A percentile compares a stretch with the other conserved stretches of the same genome.
Evolutionary conservation across 2,113 vertebrate genomes (phyloP).

Genomic region (Ibidorhyncha struthersii): DNA sequence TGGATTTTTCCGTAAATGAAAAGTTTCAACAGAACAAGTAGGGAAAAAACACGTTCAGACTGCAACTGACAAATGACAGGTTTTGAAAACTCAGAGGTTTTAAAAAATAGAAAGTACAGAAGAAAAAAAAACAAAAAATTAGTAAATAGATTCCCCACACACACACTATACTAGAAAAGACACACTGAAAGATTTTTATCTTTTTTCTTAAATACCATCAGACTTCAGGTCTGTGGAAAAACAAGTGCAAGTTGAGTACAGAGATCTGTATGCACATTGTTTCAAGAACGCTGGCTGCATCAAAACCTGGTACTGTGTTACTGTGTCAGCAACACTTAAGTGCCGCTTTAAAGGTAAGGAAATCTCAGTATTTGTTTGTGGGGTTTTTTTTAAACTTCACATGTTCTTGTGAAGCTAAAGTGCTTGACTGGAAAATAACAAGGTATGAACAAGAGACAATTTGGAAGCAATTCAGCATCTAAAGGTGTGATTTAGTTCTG

Average conservation of each 20-base stretch:
- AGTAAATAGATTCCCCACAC: background rate
- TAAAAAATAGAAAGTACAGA: background rate
- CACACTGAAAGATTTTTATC: background rate
- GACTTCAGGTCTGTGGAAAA: background rate
- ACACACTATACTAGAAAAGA: background rate
- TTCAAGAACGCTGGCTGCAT: accelerated
- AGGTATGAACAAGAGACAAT: background rate
- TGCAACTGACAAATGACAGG: background rate
- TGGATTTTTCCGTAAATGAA: background rate
- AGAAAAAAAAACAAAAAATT: too few relatives aligned
- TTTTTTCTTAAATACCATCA: background rate
- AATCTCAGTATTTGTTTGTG: background rate
- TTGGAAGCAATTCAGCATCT: background rate
- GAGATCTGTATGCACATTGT: accelerated
- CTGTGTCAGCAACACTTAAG: background rate
- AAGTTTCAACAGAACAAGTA: background rate
- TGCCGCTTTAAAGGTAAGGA: background rate
- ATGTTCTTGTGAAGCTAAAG: background rate
- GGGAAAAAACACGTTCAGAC: background rate
- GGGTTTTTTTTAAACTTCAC: accelerated
- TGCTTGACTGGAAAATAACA: background rate
- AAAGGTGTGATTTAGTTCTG: background rate
- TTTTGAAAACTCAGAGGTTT: background rate
- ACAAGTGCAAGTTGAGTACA: background rate
- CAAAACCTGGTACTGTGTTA: background rate